Percentiles rank a stretch among this genome's conserved stretches.
phyloP scores from a whole-genome alignment of 2,113 vertebrate species.

The Neomonachus schauinslandi region DNA sequence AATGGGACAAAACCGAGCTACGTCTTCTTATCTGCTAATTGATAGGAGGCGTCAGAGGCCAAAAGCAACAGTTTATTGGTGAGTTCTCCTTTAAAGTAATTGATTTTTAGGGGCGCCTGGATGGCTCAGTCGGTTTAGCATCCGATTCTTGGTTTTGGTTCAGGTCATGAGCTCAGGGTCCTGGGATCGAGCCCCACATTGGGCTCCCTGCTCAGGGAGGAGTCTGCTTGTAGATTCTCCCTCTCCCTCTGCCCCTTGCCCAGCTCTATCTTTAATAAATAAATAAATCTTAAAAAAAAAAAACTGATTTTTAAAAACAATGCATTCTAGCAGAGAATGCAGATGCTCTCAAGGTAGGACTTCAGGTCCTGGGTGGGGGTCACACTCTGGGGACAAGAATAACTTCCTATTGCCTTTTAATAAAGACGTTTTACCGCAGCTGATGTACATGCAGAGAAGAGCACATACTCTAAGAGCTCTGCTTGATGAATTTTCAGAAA shows the following conservation, averaged over 20 bases:
- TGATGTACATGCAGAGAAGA: rapidly evolving
- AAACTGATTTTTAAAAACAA: neutral
- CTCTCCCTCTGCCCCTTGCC: neutral
- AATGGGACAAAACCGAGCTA: neutral
- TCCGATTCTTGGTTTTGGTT: neutral
- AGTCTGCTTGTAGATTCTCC: neutral
- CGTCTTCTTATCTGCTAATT: rapidly evolving
- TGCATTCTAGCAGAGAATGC: neutral
- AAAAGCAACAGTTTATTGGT: neutral
- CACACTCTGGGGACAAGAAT: neutral
- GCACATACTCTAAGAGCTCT: rapidly evolving
- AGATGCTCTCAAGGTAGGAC: neutral
- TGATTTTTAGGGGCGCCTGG: neutral
- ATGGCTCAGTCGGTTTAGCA: neutral
- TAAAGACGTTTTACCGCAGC: neutral
- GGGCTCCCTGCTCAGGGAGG: neutral
- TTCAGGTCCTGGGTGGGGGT: neutral
- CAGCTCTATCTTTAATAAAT: neutral
- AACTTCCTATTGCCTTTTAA: neutral
- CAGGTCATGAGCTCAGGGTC: neutral
- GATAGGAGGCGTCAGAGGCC: rapidly evolving
- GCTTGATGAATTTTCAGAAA: neutral
- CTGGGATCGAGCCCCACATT: neutral
- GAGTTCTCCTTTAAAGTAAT: neutral
- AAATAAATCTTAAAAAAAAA: neutral